Conservation (phyloP, 1,140 invertebrate species). For the Harlomillsia oculata region DNA sequence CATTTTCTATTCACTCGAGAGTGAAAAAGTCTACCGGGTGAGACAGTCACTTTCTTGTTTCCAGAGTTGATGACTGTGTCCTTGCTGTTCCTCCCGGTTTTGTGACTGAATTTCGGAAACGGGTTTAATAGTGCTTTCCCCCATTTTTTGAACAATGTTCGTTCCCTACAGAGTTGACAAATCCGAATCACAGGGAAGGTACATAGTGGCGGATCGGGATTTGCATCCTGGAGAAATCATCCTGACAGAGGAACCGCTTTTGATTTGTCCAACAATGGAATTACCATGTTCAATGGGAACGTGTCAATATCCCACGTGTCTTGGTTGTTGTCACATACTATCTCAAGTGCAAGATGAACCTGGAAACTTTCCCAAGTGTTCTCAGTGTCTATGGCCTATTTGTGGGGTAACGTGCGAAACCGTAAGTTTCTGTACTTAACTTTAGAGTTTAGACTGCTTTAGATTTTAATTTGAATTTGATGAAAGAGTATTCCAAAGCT, state of each 20-base stretch:
- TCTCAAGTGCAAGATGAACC: background rate
- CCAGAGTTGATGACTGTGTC: too few species aligned
- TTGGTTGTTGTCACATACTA: background rate
- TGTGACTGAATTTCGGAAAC: background rate
- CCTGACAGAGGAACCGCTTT: slow-evolving; percentile 54
- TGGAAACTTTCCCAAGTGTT: too few species aligned
- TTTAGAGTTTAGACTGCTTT: background rate
- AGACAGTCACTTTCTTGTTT: too few species aligned
- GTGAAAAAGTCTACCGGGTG: too few species aligned
- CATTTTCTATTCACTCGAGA: too few species aligned
- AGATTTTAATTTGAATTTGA: background rate
- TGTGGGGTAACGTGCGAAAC: slow-evolving; percentile 1
- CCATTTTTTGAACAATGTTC: background rate
- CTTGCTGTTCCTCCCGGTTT: too few species aligned
- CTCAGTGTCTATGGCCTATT: slow-evolving; percentile 2
- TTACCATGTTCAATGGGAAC: background rate
- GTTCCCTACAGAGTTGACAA: background rate
- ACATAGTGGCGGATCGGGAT: background rate
- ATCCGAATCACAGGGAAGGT: background rate
- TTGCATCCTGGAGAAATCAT: slow-evolving; percentile 51
- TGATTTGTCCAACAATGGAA: slow-evolving; percentile 44
- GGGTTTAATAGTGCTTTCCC: background rate
- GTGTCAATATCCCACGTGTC: background rate
- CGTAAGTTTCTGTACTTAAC: background rate
- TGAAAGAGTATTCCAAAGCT: background rate